Base-by-base conservation (phyloP, 2,888 invertebrate genomes). In the Rhabditophanes sp. region DNA sequence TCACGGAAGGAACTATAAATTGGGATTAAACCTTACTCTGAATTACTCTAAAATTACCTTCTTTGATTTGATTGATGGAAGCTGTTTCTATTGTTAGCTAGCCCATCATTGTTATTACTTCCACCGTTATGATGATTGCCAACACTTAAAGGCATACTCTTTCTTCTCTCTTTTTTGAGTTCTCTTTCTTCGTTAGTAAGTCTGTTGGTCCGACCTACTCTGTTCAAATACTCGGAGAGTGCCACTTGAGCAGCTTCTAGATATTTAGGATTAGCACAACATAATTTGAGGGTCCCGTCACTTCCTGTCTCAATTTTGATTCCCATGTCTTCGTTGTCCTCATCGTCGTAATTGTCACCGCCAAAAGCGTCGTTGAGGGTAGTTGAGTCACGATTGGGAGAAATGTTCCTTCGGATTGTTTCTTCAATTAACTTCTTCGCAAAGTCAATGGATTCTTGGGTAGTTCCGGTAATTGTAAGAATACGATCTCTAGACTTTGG, bases 371-470 rank as follows among this genome's bases (percentile, higher is more conserved):
- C 32, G 18, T 22, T 29, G 24, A 28, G 18, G 11, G 39, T 2
- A 16, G 25, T 18, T 6, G 15, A 16, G 8, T 34, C 25, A 45
- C 53, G 83, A 80, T 33, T 85, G 84, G 44, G 44, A 31, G 85
- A 87, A 52, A 84, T 83, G 72, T 88, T 88, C 64, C 85, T 77
- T 48, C 82, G 76, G 62, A 88, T 88, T 46, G 87, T 87, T 65
- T 87, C 85, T 66, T 84, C 85, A 65, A 88, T 87, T 66, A 87
- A 72, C 67, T 81, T 79, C 68, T 84, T 84, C 25, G 87, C 87
- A 67, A 81, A 79, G 63, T 78, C 78, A 43, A 88, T 85, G 68
- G 82, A 81, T 65, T 85, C 84, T 72, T 84, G 83, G 56, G 78
- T 80, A 18, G 83, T 81, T 42, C 87, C 87, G 43, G 85, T 87